Evolutionary conservation across 2,888 invertebrate genomes (phyloP).

Genomic region (Eristalis intricaria): DNA sequence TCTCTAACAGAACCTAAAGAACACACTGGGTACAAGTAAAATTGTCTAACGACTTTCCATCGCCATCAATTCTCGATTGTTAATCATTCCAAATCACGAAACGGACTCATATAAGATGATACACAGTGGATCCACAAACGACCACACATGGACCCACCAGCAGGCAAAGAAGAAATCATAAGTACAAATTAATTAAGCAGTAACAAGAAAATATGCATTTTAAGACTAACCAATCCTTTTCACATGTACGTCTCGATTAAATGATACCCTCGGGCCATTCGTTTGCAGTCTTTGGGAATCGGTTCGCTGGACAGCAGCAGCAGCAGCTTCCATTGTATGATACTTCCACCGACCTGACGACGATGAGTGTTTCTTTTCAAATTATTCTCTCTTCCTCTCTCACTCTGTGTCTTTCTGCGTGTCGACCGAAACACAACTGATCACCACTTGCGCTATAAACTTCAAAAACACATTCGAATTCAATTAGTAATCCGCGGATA

Average conservation of each 20-base stretch:
- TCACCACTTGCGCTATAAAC: slow-evolving; percentile 17
- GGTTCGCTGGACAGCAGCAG: slow-evolving; percentile 73
- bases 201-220: neutral
- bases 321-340: slow-evolving; percentile 64
- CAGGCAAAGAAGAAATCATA: neutral
- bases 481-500: slow-evolving; percentile 27
- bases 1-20: no score
- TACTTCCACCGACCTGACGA: neutral
- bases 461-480: slow-evolving; percentile 32
- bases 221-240: slow-evolving; percentile 91
- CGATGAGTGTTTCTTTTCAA: slow-evolving; percentile 17
- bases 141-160: neutral
- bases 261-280: slow-evolving; percentile 89
- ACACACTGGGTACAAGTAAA: no score
- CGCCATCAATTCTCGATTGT: neutral
- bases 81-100: neutral
- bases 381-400: neutral
- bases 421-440: slow-evolving; percentile 32
- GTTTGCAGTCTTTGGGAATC: slow-evolving; percentile 73
- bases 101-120: neutral
- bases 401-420: slow-evolving; percentile 11
- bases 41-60: no score
- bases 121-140: neutral
- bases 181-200: slow-evolving; percentile 1
- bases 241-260: slow-evolving; percentile 95